Percentiles rank a stretch among this genome's conserved stretches.
Evolutionary conservation across 2,113 vertebrate species (phyloP).

Genomic region (Nothoprocta pentlandii): DNA sequence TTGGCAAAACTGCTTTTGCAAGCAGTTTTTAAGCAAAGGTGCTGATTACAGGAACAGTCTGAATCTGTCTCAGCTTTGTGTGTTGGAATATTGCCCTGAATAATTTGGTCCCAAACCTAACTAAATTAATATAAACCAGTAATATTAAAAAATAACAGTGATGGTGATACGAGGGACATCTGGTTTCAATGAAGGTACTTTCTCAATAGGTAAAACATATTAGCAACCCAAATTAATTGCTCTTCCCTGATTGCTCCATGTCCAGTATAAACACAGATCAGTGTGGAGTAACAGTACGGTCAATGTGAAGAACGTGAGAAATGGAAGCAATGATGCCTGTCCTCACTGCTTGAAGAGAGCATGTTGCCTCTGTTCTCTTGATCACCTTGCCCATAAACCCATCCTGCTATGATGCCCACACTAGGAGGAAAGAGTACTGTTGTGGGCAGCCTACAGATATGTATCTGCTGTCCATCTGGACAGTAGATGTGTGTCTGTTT

Average conservation of each 20-base stretch:
- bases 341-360: background rate
- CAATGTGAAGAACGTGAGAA: background rate
- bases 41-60: background rate
- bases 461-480: background rate
- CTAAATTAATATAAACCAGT: background rate
- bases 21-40: background rate
- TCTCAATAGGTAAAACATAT: background rate
- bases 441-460: background rate
- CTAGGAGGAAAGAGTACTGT: background rate
- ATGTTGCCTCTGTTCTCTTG: background rate
- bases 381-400: background rate
- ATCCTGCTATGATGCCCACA: rapidly evolving
- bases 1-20: no score
- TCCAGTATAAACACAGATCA: background rate
- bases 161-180: background rate
- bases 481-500: rapidly evolving
- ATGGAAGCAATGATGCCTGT: background rate
- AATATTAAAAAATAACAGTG: background rate
- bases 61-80: background rate
- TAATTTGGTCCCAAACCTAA: background rate
- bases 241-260: background rate
- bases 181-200: background rate
- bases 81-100: background rate
- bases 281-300: background rate
- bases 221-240: background rate